Conservation (phyloP, 2,113 vertebrate genomes). For the Oncorhynchus clarkii region DNA sequence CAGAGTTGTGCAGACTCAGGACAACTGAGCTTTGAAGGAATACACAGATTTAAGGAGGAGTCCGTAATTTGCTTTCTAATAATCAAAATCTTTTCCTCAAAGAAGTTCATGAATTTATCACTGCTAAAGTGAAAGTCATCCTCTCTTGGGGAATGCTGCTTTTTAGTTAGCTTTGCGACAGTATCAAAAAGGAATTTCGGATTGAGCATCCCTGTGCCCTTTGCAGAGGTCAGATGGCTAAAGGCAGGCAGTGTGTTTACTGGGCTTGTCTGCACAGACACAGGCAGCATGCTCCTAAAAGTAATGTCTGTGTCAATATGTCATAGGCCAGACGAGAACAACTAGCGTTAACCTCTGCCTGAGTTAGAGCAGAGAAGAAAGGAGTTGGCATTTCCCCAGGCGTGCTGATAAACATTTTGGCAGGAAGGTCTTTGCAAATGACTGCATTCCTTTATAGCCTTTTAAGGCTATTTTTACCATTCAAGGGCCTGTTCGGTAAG, state of each 20-base stretch:
- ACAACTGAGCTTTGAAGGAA: too few relatives aligned
- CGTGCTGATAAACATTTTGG: conserved; percentile 62
- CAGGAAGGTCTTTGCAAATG: conserved; percentile 66
- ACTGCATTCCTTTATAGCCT: conserved; percentile 63
- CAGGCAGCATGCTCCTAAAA: too few relatives aligned
- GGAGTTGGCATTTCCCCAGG: conserved; percentile 50
- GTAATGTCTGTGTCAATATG: not conserved
- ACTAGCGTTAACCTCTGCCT: not conserved
- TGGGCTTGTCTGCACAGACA: not conserved
- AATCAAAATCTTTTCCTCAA: too few relatives aligned
- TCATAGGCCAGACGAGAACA: not conserved
- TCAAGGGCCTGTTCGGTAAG: conserved; percentile 31
- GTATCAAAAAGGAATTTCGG: too few relatives aligned
- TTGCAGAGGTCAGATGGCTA: conserved; percentile 1
- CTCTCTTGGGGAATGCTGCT: too few relatives aligned
- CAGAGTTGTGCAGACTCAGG: too few relatives aligned
- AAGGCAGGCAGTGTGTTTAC: not conserved
- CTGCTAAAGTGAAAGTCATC: too few relatives aligned
- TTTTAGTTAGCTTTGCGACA: too few relatives aligned
- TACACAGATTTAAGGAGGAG: too few relatives aligned
- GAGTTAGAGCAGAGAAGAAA: conserved; percentile 28
- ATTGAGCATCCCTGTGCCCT: conserved; percentile 16
- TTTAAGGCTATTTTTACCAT: conserved; percentile 63
- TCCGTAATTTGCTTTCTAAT: too few relatives aligned
- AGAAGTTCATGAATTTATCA: too few relatives aligned